Conservation (phyloP, 2,888 invertebrate genomes). For the Habrosyne pyritoides region DNA sequence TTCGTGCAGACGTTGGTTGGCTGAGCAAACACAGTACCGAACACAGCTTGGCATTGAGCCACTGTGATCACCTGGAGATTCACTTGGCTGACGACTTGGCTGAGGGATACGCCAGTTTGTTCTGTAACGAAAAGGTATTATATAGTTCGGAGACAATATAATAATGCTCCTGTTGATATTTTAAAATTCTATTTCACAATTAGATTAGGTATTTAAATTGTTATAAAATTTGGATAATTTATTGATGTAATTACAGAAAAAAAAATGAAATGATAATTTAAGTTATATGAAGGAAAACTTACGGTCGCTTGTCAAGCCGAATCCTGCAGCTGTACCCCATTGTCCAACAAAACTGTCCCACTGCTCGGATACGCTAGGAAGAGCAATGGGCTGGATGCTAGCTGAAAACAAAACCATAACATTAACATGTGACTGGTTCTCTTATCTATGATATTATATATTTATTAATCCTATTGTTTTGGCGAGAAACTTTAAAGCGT, state of each 20-base stretch:
- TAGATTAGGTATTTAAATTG: too few relatives aligned
- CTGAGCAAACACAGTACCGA: slow-evolving; percentile 33
- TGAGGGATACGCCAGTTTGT: slow-evolving; percentile 36
- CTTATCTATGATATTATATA: too few relatives aligned
- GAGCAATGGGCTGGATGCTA: slow-evolving; percentile 41
- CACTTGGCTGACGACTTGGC: slow-evolving; percentile 46
- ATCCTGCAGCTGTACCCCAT: slow-evolving; percentile 55
- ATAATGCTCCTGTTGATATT: too few relatives aligned
- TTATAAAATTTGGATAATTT: too few relatives aligned
- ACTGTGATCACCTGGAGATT: slow-evolving; percentile 47
- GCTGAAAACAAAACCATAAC: slow-evolving; percentile 34
- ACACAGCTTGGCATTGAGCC: slow-evolving; percentile 37
- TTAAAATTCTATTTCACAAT: too few relatives aligned
- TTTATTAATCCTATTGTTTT: too few relatives aligned
- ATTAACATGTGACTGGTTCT: neutral
- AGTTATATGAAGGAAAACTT: too few relatives aligned
- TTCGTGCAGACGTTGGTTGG: slow-evolving; percentile 52
- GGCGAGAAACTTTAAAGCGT: too few relatives aligned
- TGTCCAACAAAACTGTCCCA: slow-evolving; percentile 45
- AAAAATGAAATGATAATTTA: too few relatives aligned
- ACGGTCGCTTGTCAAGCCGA: slow-evolving; percentile 59
- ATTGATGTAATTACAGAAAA: too few relatives aligned
- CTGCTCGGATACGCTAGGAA: slow-evolving; percentile 39
- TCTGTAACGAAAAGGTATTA: slow-evolving; percentile 26
- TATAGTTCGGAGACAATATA: too few relatives aligned